phyloP scores from a whole-genome alignment of 2,113 vertebrate species.

The Artemisiospiza belli region DNA sequence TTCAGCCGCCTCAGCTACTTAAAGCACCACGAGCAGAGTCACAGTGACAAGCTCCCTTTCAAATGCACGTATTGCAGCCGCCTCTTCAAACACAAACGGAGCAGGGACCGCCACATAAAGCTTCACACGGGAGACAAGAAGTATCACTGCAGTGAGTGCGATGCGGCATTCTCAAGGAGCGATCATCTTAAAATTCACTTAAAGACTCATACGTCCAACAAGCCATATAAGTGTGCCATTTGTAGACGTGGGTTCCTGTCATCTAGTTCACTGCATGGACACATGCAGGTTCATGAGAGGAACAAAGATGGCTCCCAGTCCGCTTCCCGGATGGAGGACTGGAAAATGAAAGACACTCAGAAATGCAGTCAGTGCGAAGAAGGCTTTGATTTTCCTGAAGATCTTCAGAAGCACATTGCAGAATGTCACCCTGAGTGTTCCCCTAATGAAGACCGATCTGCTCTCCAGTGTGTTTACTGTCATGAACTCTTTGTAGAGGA shows the following conservation, averaged over 20 bases:
- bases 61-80: slow-evolving; percentile 97
- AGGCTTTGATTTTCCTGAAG: slow-evolving; percentile 95
- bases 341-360: slow-evolving; percentile 95
- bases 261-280: slow-evolving; percentile 93
- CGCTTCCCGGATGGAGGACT: slow-evolving; percentile 86
- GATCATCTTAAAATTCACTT: slow-evolving; percentile 99
- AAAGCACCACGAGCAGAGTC: slow-evolving; percentile 97
- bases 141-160: slow-evolving; percentile 96
- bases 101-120: slow-evolving; percentile 96
- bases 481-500: slow-evolving; percentile 95
- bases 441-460: slow-evolving; percentile 88
- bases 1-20: slow-evolving; percentile 98
- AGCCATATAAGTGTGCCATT: slow-evolving; percentile 98
- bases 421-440: slow-evolving; percentile 97
- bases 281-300: slow-evolving; percentile 98
- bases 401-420: slow-evolving; percentile 94
- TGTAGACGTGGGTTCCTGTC: slow-evolving; percentile 95
- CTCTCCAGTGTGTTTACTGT: slow-evolving; percentile 95
- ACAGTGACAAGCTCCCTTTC: slow-evolving; percentile 97
- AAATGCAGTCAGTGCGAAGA: slow-evolving; percentile 98
- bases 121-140: slow-evolving; percentile 98
- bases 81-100: slow-evolving; percentile 98
- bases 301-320: slow-evolving; percentile 87
- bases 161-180: slow-evolving; percentile 94
- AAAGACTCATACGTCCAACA: slow-evolving; percentile 98